A percentile compares a stretch with the other conserved stretches of the same genome.
These are phyloP conservation scores for Ageneiosus marmoratus DNA, from an alignment of 2,113 vertebrate genomes.

Conservation along the genomic window DNA sequence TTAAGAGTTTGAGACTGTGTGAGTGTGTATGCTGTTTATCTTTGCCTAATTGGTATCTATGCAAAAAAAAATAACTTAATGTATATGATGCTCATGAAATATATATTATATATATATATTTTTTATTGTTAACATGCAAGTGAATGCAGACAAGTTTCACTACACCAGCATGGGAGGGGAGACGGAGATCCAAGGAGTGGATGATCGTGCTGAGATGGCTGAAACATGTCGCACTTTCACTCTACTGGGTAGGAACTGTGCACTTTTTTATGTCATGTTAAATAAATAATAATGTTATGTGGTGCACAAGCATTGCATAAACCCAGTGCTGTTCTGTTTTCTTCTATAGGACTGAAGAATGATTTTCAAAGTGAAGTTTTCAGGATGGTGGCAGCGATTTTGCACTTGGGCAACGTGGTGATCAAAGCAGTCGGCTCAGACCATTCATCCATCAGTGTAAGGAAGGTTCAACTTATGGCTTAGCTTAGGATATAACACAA, in stretches of 20 bases:
- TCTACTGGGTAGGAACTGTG: constrained; percentile 77
- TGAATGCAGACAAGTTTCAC: constrained; percentile 84
- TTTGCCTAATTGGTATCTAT: neutral
- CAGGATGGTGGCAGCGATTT: constrained; percentile 85
- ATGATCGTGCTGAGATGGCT: constrained; percentile 83
- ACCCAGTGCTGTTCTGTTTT: neutral
- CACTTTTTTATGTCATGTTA: neutral
- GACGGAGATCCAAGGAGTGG: constrained; percentile 81
- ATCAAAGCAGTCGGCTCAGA: constrained; percentile 78
- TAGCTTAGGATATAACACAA: neutral
- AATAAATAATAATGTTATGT: too few species aligned
- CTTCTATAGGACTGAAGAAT: constrained; percentile 77
- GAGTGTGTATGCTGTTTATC: constrained; percentile 56
- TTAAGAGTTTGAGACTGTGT: constrained; percentile 85
- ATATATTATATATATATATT: neutral
- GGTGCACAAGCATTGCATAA: neutral
- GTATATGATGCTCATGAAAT: neutral
- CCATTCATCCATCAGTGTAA: constrained; percentile 83
- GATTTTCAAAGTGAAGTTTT: constrained; percentile 89
- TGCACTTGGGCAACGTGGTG: constrained; percentile 90
- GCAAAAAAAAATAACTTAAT: neutral
- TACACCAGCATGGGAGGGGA: constrained; percentile 87
- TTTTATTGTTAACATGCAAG: constrained; percentile 63
- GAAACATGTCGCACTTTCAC: constrained; percentile 89
- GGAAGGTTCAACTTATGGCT: constrained; percentile 43